Percentiles rank a stretch among this genome's conserved stretches.
phyloP scores from a whole-genome alignment of 2,888 invertebrate genomes.

The Tinea trinotella region DNA sequence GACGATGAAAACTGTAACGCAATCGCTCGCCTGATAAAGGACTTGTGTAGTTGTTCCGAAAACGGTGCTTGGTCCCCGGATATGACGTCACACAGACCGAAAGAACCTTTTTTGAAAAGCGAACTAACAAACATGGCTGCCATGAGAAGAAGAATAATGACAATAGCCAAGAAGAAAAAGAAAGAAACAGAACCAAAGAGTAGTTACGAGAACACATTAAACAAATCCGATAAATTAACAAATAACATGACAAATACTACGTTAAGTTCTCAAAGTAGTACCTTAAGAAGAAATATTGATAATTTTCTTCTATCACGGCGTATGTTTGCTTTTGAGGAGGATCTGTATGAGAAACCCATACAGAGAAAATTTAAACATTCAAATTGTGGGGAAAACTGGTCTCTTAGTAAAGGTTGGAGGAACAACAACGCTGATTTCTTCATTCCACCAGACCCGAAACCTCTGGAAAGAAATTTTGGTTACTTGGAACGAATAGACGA shows the following conservation, averaged over 20 bases:
- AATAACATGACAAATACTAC: constrained; percentile 48
- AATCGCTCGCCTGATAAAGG: constrained; percentile 58
- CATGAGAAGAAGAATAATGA: constrained; percentile 55
- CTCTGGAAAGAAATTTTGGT: constrained; percentile 36
- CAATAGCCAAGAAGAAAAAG: constrained; percentile 48
- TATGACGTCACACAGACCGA: constrained; percentile 53
- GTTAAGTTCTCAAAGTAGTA: constrained; percentile 55
- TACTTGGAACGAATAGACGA: constrained; percentile 55
- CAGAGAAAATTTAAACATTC: constrained; percentile 42
- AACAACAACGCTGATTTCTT: constrained; percentile 52
- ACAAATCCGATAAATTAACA: constrained; percentile 46
- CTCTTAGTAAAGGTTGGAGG: constrained; percentile 63
- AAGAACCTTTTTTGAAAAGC: constrained; percentile 57
- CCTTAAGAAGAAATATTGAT: constrained; percentile 54
- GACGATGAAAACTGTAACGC: constrained; percentile 58
- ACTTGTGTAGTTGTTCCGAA: constrained; percentile 65
- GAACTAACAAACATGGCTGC: constrained; percentile 65
- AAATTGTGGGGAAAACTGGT: constrained; percentile 64
- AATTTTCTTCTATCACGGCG: constrained; percentile 51
- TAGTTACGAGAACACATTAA: constrained; percentile 32
- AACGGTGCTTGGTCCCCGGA: constrained; percentile 68
- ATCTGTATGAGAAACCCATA: constrained; percentile 60
- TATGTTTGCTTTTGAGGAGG: constrained; percentile 57
- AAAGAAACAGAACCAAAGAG: constrained; percentile 45
- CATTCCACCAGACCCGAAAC: constrained; percentile 30